phyloP scores from a whole-genome alignment of 2,797 vertebrate species.

The Benthosema pterotum region DNA sequence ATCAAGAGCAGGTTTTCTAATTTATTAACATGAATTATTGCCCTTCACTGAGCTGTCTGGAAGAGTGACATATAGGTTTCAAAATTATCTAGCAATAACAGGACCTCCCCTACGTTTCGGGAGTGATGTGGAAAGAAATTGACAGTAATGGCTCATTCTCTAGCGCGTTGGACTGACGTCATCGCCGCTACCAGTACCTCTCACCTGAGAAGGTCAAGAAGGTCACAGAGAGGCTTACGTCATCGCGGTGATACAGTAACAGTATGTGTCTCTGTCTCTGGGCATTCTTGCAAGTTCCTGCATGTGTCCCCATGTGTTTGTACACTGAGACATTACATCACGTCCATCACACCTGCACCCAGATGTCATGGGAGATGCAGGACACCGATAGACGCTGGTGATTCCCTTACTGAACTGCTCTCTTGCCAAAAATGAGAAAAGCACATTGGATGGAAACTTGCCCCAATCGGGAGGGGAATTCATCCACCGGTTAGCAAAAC shows the following conservation, averaged over 20 bases:
- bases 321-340: constrained; percentile 46
- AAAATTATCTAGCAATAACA: constrained; percentile 19
- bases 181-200: constrained; percentile 27
- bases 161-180: constrained; percentile 33
- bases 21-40: constrained; percentile 5
- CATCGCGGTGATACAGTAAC: not conserved
- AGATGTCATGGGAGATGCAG: constrained; percentile 49
- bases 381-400: constrained; percentile 36
- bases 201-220: constrained; percentile 26
- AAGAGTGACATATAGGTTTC: constrained; percentile 14
- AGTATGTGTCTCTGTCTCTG: not conserved
- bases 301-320: constrained; percentile 6
- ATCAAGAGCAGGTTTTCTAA: constrained; percentile 1
- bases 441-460: constrained; percentile 54
- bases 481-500: constrained; percentile 51
- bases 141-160: constrained; percentile 24
- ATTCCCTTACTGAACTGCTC: constrained; percentile 41
- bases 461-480: constrained; percentile 48
- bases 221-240: constrained; percentile 18
- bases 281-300: constrained; percentile 2
- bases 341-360: constrained; percentile 53
- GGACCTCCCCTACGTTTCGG: constrained; percentile 8
- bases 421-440: constrained; percentile 59
- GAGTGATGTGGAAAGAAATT: constrained; percentile 39
- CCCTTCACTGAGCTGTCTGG: constrained; percentile 9